These are phyloP conservation scores for Epiblema foenella DNA, from an alignment of 2,888 invertebrate genomes.

Conservation along the genomic window DNA sequence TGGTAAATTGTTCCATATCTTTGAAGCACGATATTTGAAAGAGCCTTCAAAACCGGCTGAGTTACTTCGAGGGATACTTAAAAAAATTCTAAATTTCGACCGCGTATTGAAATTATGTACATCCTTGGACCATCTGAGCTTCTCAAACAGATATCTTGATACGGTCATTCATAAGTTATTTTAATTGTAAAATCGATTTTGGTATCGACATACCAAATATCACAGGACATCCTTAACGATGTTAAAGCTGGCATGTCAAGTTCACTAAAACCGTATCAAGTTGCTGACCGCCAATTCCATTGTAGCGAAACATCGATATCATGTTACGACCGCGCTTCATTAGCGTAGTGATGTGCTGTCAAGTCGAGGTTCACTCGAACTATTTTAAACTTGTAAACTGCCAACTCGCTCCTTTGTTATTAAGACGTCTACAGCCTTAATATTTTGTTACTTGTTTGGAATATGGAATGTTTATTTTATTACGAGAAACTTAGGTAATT, in stretches of 20 bases:
- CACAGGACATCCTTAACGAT: not conserved
- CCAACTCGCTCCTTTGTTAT: slow-evolving; percentile 24
- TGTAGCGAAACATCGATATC: not conserved
- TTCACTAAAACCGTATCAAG: not conserved
- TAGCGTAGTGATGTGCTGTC: slow-evolving; percentile 31
- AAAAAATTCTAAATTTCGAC: too few relatives aligned
- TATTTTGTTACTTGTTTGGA: slow-evolving; percentile 27
- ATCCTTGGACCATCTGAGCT: too few relatives aligned
- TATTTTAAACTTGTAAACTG: slow-evolving; percentile 34
- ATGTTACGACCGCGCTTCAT: slow-evolving; percentile 2
- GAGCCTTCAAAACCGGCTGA: too few relatives aligned
- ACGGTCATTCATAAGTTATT: not conserved
- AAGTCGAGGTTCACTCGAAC: slow-evolving; percentile 31
- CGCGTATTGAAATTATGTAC: too few relatives aligned
- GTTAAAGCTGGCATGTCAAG: not conserved
- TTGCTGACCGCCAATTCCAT: not conserved
- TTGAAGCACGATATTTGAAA: too few relatives aligned
- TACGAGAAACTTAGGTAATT: not conserved
- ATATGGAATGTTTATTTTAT: not conserved
- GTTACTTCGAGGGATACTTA: too few relatives aligned
- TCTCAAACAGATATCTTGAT: too few relatives aligned
- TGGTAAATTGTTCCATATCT: too few relatives aligned
- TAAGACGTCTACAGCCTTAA: slow-evolving; percentile 27
- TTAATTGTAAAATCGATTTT: not conserved
- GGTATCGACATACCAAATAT: not conserved